Evolutionary conservation across 2,888 invertebrate genomes (phyloP).

Genomic region (Uropetala carovei): DNA sequence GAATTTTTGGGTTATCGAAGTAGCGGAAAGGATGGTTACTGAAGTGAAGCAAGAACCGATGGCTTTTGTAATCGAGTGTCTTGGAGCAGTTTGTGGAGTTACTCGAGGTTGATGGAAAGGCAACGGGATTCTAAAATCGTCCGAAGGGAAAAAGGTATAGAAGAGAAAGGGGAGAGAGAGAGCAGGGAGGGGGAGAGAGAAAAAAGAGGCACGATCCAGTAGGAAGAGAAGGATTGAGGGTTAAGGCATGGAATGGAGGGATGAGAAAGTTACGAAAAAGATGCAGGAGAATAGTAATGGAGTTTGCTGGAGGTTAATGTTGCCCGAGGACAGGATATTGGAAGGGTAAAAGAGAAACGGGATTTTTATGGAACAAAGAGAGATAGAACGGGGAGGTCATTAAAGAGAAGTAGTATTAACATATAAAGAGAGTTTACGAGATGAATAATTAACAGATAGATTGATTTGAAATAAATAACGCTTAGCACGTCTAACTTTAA

Average conservation of each 20-base stretch:
- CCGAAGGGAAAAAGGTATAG: background rate
- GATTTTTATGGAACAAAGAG: background rate
- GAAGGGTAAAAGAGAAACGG: background rate
- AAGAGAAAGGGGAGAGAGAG: background rate
- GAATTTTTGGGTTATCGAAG: too few species aligned
- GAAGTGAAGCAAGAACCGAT: background rate
- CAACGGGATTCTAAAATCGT: background rate
- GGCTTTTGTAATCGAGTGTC: slow-evolving; percentile 32
- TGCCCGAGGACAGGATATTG: background rate
- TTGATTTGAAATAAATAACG: too few species aligned
- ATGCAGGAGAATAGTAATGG: background rate
- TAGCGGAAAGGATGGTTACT: background rate
- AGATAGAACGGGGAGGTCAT: background rate
- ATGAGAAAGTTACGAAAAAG: background rate
- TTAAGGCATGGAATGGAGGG: background rate
- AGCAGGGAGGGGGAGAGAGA: too few species aligned
- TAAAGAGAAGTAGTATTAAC: too few species aligned
- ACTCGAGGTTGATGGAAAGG: background rate
- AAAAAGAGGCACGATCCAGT: background rate
- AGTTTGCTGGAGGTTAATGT: background rate
- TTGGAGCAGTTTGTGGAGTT: slow-evolving; percentile 36
- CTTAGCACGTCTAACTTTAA: too few species aligned
- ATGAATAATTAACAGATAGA: too few species aligned
- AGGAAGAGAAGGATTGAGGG: background rate
- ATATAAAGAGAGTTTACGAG: too few species aligned